phyloP scores from a whole-genome alignment of 2,888 invertebrate species.

The Pachydiplax longipennis region DNA sequence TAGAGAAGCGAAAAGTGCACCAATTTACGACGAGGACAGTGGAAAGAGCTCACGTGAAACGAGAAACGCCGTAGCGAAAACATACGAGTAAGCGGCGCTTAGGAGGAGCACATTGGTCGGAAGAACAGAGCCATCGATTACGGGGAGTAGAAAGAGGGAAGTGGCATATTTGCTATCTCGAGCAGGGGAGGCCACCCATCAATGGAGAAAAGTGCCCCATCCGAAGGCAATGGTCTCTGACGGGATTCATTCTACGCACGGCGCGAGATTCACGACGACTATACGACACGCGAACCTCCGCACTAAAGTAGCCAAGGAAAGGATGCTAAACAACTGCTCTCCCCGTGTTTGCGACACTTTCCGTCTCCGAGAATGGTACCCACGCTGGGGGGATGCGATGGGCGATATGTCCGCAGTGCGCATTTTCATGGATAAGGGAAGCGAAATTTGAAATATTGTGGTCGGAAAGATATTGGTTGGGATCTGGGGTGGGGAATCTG shows the following conservation, averaged over 20 bases:
- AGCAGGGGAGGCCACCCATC: not conserved
- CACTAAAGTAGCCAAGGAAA: not conserved
- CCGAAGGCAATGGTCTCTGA: slow-evolving; percentile 23
- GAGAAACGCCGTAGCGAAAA: not conserved
- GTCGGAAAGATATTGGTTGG: too few species aligned
- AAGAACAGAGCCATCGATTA: not conserved
- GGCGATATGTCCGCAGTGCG: too few species aligned
- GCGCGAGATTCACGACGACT: not conserved
- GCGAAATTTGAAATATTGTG: too few species aligned
- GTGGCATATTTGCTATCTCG: not conserved
- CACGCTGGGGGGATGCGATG: too few species aligned
- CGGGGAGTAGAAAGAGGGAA: not conserved
- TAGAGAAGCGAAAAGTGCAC: not conserved
- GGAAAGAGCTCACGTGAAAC: not conserved
- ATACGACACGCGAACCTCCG: not conserved
- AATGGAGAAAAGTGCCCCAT: slow-evolving; percentile 20
- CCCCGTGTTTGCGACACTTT: not conserved
- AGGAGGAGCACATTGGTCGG: not conserved
- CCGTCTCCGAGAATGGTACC: not conserved
- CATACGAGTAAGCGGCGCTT: not conserved
- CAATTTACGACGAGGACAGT: not conserved
- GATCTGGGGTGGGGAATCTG: too few species aligned
- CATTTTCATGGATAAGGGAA: too few species aligned
- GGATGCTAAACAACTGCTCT: not conserved
- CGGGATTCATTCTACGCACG: not conserved